Evolutionary conservation across 2,888 invertebrate genomes (phyloP), one percentile per base, ranked within the genome.

Genomic region (Cacoxenus indagator): DNA sequence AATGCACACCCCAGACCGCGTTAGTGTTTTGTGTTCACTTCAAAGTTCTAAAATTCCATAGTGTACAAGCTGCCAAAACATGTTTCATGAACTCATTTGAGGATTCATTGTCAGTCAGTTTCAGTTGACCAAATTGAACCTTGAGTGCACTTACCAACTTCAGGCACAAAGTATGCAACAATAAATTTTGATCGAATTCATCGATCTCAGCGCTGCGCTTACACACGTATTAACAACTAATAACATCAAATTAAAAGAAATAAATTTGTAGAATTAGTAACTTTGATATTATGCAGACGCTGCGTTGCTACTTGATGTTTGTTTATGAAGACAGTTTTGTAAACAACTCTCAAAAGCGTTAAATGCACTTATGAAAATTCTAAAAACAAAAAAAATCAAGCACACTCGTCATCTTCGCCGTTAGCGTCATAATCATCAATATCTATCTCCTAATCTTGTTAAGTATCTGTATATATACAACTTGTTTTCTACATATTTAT

Each of bases 301-400:
- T n/a, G 48, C 48, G n/a, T 37, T 31, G 65, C 65, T 31, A 62
- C 61, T 62, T 62, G 43, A 69, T 72, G 74, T 73, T 76, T 76
- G 72, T 74, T 72, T 66, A 67, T 72, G 70, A 67, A 67, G 66
- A 54, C 29, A 45, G 67, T 67, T 70, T 67, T 55, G 26, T 59
- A 67, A 54, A 48, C 31, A 65, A 65, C 22, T 64, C 61, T 46
- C 37, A 57, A 73, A 84, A 81, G 84, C 85, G 83, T 83, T 77
- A 76, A 84, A 82, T 83, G 85, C 85, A 84, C 81, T 69, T 64
- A 65, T 67, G 62, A 67, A 67, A 62, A 62, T 24, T 0, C 22
- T 43, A 0, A 17, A 14, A 62, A 43, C 8, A 14, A 45, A 24
- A 17, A 43, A 43, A 19, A 43, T 59, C 17, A 37, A 31, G 14